phyloP scores from a whole-genome alignment of 2,888 invertebrate genomes.

The Andrena chrysosceles region DNA sequence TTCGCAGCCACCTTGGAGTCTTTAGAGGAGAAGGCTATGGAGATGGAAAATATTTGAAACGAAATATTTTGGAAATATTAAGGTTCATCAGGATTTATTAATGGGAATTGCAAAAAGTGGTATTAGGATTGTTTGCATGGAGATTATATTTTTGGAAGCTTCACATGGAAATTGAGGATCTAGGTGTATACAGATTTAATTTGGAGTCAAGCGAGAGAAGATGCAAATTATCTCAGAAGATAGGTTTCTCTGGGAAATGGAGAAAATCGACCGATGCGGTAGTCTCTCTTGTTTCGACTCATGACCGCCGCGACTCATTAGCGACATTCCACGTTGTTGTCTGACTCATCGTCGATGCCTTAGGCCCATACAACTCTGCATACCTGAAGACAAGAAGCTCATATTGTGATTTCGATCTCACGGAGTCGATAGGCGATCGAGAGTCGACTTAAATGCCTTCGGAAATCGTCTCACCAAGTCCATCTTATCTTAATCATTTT shows the following conservation, averaged over 20 bases:
- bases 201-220: neutral
- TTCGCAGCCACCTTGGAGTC: too few relatives aligned
- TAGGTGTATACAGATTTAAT: too few relatives aligned
- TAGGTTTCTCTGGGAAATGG: conserved; percentile 10
- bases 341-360: conserved; percentile 82
- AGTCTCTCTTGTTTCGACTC: conserved; percentile 59
- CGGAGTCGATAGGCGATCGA: conserved; percentile 37
- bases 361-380: conserved; percentile 71
- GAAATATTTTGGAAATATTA: too few relatives aligned
- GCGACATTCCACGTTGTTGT: conserved; percentile 82
- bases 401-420: conserved; percentile 68
- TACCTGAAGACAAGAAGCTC: conserved; percentile 69
- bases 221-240: neutral
- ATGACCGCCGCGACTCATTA: conserved; percentile 78
- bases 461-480: neutral
- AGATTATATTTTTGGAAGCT: too few relatives aligned
- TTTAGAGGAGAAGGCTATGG: too few relatives aligned
- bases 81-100: too few relatives aligned
- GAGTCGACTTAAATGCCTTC: conserved; percentile 7
- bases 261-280: conserved; percentile 21
- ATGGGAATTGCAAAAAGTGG: too few relatives aligned
- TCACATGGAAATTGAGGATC: too few relatives aligned
- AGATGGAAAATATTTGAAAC: too few relatives aligned
- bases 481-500: neutral
- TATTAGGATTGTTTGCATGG: too few relatives aligned